Conservation (phyloP, 2,888 invertebrate species). For the Mantis religiosa region DNA sequence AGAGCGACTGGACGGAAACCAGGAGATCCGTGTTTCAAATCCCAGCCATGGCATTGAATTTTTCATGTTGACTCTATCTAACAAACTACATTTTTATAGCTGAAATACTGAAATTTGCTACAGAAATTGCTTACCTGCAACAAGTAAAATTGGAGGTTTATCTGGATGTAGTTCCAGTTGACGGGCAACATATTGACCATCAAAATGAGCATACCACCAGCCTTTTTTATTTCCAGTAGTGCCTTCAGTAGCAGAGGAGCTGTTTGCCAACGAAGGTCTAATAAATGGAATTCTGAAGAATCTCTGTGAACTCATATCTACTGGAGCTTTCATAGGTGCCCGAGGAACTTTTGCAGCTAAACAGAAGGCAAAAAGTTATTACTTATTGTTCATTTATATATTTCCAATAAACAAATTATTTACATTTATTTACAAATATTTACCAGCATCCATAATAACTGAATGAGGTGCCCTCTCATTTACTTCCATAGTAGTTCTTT, state of each 20-base stretch:
- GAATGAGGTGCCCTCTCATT: slow-evolving; percentile 84
- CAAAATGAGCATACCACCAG: slow-evolving; percentile 98
- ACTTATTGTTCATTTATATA: background rate
- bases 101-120: background rate
- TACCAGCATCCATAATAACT: slow-evolving; percentile 75
- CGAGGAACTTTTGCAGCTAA: slow-evolving; percentile 57
- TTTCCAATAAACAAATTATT: background rate
- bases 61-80: too few relatives aligned
- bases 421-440: background rate
- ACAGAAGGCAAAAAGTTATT: slow-evolving; percentile 25
- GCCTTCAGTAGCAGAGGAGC: slow-evolving; percentile 23
- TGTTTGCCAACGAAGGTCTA: slow-evolving; percentile 51
- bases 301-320: slow-evolving; percentile 70
- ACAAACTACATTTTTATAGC: too few relatives aligned
- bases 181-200: slow-evolving; percentile 94
- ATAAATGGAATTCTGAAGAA: slow-evolving; percentile 95
- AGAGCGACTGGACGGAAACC: too few relatives aligned
- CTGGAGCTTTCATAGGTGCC: slow-evolving; percentile 61
- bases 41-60: too few relatives aligned
- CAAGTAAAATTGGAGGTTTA: slow-evolving; percentile 81
- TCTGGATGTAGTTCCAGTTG: slow-evolving; percentile 97
- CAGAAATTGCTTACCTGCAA: slow-evolving; percentile 62
- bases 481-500: slow-evolving; percentile 77
- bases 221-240: slow-evolving; percentile 57
- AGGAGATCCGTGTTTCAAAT: too few relatives aligned